Percentiles rank a stretch among this genome's conserved stretches.
Conservation (phyloP, 1,140 invertebrate species). For the Drosophila novamexicana region DNA sequence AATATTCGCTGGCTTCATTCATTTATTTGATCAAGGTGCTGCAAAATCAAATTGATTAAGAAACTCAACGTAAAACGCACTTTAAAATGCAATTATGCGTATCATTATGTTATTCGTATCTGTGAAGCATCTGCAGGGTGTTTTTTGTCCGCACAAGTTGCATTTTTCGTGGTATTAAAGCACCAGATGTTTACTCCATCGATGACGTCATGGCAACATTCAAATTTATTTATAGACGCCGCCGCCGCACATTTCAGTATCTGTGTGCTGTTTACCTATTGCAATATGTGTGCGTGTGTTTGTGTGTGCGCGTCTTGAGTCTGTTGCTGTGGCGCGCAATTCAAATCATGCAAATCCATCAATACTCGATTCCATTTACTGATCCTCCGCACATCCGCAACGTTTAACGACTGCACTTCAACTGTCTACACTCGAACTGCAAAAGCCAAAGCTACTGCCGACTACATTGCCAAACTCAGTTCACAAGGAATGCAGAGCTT, state of each 20-base stretch:
- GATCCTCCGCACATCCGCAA: slow-evolving; percentile 27
- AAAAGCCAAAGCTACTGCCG: slow-evolving; percentile 20
- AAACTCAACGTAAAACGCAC: slow-evolving; percentile 24
- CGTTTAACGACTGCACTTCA: slow-evolving; percentile 30
- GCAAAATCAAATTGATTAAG: slow-evolving; percentile 1
- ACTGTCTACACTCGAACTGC: slow-evolving; percentile 38
- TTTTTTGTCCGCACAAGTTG: slow-evolving; percentile 40
- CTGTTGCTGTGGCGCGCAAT: slow-evolving; percentile 36
- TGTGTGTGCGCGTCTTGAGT: slow-evolving; percentile 9
- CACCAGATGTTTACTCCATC: slow-evolving; percentile 71
- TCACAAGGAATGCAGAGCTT: slow-evolving; percentile 59
- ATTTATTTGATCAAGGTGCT: slow-evolving; percentile 32
- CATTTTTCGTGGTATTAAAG: slow-evolving; percentile 53
- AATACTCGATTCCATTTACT: background rate
- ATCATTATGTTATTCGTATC: slow-evolving; percentile 23
- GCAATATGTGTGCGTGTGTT: background rate
- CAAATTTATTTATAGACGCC: slow-evolving; percentile 71
- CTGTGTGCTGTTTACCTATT: slow-evolving; percentile 55
- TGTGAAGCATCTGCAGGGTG: slow-evolving; percentile 9
- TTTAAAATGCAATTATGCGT: slow-evolving; percentile 30
- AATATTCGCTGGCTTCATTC: slow-evolving; percentile 18
- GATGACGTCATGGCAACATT: slow-evolving; percentile 72
- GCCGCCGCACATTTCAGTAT: slow-evolving; percentile 30
- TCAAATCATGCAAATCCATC: slow-evolving; percentile 3
- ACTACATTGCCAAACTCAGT: slow-evolving; percentile 14